Conservation (phyloP, 2,888 invertebrate genomes). For the Craniophora ligustri region DNA sequence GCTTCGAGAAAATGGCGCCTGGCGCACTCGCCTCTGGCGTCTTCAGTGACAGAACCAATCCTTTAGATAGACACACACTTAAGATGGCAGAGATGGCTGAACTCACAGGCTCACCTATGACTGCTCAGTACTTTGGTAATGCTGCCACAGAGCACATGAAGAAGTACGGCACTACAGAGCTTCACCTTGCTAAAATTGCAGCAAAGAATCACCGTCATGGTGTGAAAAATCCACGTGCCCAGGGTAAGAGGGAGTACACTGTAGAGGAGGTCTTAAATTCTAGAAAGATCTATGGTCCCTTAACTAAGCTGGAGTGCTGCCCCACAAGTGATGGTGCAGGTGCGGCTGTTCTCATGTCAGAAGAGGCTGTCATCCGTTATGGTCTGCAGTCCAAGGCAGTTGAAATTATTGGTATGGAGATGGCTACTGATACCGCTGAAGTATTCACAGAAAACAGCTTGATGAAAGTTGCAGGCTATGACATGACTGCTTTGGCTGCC, state of each 20-base stretch:
- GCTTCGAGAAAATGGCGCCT: constrained; percentile 99
- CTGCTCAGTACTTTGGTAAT: constrained; percentile 98
- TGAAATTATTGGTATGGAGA: constrained; percentile 98
- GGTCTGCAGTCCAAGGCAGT: constrained; percentile 95
- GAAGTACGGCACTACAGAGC: constrained; percentile 96
- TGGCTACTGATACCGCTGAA: constrained; percentile 96
- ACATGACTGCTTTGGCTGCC: constrained; percentile 96
- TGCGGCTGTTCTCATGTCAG: constrained; percentile 96
- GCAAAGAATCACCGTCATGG: constrained; percentile 99
- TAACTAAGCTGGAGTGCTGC: constrained; percentile 99
- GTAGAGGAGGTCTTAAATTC: constrained; percentile 96
- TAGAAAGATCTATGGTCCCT: constrained; percentile 95
- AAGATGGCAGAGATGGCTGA: constrained; percentile 95
- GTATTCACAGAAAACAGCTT: constrained; percentile 94
- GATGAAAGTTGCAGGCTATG: constrained; percentile 95
- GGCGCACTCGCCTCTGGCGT: constrained; percentile 94
- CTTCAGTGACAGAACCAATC: constrained; percentile 95
- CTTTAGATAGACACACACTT: constrained; percentile 95
- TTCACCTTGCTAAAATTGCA: constrained; percentile 99
- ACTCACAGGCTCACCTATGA: constrained; percentile 94
- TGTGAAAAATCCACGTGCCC: constrained; percentile 98
- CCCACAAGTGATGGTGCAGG: constrained; percentile 99
- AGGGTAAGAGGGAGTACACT: constrained; percentile 97
- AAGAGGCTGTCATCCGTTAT: constrained; percentile 95
- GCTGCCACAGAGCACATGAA: constrained; percentile 98